Base-by-base conservation (phyloP, 2,113 vertebrate species). In the Columba livia region DNA sequence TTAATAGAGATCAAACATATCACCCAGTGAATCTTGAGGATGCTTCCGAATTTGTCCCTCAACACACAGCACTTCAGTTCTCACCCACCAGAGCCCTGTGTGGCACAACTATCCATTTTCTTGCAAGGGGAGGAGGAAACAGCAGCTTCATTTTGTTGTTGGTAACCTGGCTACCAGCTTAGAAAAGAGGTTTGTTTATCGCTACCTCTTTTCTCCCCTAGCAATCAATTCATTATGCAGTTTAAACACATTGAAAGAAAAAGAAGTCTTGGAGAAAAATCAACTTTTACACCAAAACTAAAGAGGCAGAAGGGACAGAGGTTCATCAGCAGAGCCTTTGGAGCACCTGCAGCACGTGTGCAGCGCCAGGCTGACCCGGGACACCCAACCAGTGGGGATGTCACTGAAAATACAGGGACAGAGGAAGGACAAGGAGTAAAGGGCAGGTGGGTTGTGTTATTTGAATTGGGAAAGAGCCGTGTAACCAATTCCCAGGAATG, bases 41-140 rank as follows among this genome's bases (percentile, higher is more conserved):
- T 17, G 34, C 31, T 58, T 34, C 81, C 34, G 9, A 82, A 47
- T 40, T 4, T 47, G 50, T 24, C 48, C 36, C 56, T 47, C 47
- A 66, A 25, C 61, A 51, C 10, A 5, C 9, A 12, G 15, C 62
- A 32, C 47, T 34, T 58, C 69, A 25, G 15, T 21, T 44, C 47
- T 53, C 47, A 67, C 1, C 0, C 24, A 29, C 17, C 54, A 40
- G 3, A 0, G 42, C 36, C 48, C 48, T 5, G 12, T 12, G 25
- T 1, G n/a, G 18, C 7, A 40, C 24, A 57, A 31, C 7, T 9
- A 20, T 34, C 10, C 21, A 7, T 24, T 6, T 20, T 10, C 50
- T 21, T 29, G 32, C 53, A 61, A 28, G 42, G 36, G 13, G 32
- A 28, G 28, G 44, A 69, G 29, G 32, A 83, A 70, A 38, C 1